Percentiles rank a stretch among this genome's conserved stretches.
Evolutionary conservation across 2,888 invertebrate genomes (phyloP).

Genomic region (Alsophila aescularia): DNA sequence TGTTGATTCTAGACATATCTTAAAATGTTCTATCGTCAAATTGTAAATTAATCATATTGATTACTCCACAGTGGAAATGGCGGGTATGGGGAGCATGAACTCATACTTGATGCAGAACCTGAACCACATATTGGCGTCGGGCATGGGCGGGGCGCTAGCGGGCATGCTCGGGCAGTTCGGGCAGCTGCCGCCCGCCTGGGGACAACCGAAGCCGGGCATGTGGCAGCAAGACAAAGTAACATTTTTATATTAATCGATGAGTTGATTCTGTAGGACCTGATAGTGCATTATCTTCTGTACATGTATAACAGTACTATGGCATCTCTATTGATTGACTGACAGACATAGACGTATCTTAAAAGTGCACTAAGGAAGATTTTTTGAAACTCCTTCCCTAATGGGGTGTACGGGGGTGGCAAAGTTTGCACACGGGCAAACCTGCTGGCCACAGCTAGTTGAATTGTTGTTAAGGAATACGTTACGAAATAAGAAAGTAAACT

Average conservation of each 20-base stretch:
- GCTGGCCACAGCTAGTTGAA: no score
- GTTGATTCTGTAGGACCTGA: no score
- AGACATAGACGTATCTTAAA: no score
- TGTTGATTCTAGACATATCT: not conserved
- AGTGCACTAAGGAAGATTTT: no score
- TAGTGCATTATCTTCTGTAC: no score
- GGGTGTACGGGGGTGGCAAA: no score
- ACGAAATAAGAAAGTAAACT: no score
- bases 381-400: no score
- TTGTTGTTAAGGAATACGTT: no score
- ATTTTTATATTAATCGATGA: not conserved
- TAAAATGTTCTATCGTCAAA: not conserved
- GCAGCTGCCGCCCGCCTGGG: constrained; percentile 60
- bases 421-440: no score
- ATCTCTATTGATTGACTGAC: no score
- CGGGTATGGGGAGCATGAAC: constrained; percentile 84
- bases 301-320: no score
- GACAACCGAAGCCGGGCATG: constrained; percentile 55
- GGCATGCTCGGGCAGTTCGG: constrained; percentile 71
- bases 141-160: constrained; percentile 75
- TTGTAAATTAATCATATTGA: not conserved
- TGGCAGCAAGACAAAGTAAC: constrained; percentile 67
- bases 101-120: constrained; percentile 79
- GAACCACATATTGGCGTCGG: constrained; percentile 75
- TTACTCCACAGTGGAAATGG: constrained; percentile 85